Conservation (phyloP, 2,113 vertebrate species). For the Leptobrachium ailaonicum region DNA sequence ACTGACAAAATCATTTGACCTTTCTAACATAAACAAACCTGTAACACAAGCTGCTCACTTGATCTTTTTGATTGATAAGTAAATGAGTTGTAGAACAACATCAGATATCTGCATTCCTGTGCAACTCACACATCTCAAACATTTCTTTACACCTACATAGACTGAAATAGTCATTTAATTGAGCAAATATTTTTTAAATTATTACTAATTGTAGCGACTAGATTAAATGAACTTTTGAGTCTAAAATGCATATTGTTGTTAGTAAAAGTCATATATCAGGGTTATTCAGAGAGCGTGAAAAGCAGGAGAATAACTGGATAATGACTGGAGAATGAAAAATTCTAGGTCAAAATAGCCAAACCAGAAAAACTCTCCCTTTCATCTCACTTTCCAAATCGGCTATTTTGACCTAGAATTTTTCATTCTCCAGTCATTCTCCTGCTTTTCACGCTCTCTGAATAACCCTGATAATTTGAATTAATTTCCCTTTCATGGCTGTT, state of each 20-base stretch:
- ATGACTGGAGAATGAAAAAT: no score
- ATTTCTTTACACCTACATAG: conserved; percentile 33
- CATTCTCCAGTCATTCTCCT: no score
- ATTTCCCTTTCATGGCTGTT: neutral
- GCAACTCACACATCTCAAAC: conserved; percentile 2
- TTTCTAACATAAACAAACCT: conserved; percentile 54
- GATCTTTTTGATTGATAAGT: conserved; percentile 53
- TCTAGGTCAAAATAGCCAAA: no score
- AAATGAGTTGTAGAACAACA: conserved; percentile 51
- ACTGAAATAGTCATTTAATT: conserved; percentile 34
- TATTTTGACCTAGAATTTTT: no score
- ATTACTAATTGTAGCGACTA: neutral
- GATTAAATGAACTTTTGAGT: neutral
- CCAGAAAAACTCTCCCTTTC: no score
- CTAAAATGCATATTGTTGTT: neutral
- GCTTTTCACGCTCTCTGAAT: no score
- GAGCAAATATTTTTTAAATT: conserved; percentile 22
- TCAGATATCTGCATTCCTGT: conserved; percentile 28
- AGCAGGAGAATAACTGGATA: no score
- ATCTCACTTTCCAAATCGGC: no score
- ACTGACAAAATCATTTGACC: conserved; percentile 52
- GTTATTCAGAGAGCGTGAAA: no score
- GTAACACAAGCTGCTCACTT: conserved; percentile 48
- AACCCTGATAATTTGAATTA: no score
- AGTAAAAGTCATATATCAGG: neutral